These are phyloP conservation scores for Genyomyrus donnyi DNA, from an alignment of 2,113 vertebrate genomes.

Conservation along the genomic window DNA sequence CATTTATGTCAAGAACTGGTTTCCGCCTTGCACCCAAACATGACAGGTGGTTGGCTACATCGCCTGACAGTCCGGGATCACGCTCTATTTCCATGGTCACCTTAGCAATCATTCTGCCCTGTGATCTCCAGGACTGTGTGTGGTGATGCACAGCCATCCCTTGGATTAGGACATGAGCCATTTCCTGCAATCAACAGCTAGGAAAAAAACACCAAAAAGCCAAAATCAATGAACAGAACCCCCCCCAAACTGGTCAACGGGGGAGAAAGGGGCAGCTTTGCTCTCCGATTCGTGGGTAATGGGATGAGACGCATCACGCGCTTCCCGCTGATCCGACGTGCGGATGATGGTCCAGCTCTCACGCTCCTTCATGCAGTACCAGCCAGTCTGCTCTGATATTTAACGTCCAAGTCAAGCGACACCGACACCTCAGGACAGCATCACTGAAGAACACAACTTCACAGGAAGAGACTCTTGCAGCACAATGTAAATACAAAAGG, in stretches of 20 bases:
- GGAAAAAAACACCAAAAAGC: not conserved
- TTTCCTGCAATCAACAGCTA: not conserved
- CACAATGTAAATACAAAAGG: constrained; percentile 80
- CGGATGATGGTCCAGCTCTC: not conserved
- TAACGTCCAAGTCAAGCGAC: constrained; percentile 26
- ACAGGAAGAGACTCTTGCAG: constrained; percentile 54
- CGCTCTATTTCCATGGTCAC: not conserved
- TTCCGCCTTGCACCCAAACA: not conserved
- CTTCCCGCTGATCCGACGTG: too few relatives aligned
- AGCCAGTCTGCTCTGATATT: constrained; percentile 47
- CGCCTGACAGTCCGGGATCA: not conserved
- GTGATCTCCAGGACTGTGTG: not conserved
- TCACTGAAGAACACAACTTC: constrained; percentile 50
- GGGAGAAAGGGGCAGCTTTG: not conserved
- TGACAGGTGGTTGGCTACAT: not conserved
- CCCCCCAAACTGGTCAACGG: not conserved
- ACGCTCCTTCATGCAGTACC: not conserved
- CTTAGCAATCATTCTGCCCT: not conserved
- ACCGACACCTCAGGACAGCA: constrained; percentile 54
- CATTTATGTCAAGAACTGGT: not conserved
- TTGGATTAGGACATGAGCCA: not conserved
- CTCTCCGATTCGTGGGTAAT: not conserved
- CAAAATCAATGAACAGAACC: not conserved
- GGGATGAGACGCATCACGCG: not conserved
- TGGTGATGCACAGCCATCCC: not conserved